Evolutionary conservation across 2,797 vertebrate species (phyloP).

Genomic region (Varecia variegata): DNA sequence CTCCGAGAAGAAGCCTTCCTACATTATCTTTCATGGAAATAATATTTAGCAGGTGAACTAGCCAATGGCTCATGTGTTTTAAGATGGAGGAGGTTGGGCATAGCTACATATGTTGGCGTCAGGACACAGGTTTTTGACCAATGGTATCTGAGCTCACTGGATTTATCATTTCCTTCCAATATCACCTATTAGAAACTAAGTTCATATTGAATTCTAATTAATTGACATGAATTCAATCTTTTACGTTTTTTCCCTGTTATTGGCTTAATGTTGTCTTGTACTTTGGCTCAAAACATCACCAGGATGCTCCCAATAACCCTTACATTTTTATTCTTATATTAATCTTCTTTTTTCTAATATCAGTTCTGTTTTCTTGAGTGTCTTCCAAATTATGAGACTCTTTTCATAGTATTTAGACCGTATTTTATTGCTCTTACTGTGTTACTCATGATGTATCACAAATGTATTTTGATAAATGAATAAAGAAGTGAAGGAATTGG

Average conservation of each 20-base stretch:
- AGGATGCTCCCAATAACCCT: background rate
- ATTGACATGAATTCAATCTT: background rate
- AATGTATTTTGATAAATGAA: background rate
- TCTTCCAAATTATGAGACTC: background rate
- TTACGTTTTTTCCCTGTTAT: background rate
- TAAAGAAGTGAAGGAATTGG: background rate
- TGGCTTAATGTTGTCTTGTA: background rate
- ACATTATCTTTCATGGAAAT: background rate
- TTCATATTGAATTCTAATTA: background rate
- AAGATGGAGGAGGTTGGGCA: background rate
- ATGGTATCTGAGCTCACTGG: background rate
- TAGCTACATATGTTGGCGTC: background rate
- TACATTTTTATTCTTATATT: background rate
- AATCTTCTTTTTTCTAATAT: background rate
- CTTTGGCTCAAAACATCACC: background rate
- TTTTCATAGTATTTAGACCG: background rate
- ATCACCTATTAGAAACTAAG: background rate
- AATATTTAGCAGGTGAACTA: background rate
- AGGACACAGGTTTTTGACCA: background rate
- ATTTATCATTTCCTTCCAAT: background rate
- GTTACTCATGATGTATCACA: background rate
- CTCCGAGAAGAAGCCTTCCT: background rate
- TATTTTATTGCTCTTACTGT: background rate
- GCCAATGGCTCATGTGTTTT: background rate
- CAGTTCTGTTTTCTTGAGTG: background rate